Percentiles rank a stretch among this genome's conserved stretches.
Evolutionary conservation across 2,797 vertebrate genomes (phyloP).

Genomic region (Scolopax bukidnonensis): DNA sequence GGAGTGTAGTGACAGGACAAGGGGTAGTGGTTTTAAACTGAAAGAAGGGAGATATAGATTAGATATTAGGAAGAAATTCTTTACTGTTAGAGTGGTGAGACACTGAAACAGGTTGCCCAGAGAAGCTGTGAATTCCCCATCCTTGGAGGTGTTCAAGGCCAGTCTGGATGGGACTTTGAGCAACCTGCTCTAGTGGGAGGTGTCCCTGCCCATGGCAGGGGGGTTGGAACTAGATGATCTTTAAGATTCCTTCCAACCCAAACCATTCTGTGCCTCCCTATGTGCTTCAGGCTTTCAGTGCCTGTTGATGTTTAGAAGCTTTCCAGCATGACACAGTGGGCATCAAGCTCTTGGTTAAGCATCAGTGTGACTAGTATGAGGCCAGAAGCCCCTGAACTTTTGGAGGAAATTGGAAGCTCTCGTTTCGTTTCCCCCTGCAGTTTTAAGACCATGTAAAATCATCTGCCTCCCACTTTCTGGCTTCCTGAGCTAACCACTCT

Average conservation of each 20-base stretch:
- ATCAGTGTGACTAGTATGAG: not conserved
- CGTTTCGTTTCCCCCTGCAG: not conserved
- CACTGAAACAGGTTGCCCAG: not conserved
- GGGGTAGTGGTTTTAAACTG: no score
- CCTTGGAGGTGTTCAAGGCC: not conserved
- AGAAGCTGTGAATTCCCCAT: not conserved
- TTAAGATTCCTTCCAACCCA: not conserved
- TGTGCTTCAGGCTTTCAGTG: not conserved
- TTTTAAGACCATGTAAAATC: not conserved
- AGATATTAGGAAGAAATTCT: not conserved
- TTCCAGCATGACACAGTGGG: rapidly evolving
- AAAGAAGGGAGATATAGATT: no score
- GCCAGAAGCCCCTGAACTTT: not conserved
- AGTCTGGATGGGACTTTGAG: not conserved
- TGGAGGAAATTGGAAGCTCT: not conserved
- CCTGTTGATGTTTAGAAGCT: not conserved
- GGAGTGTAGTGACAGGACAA: no score
- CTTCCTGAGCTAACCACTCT: not conserved
- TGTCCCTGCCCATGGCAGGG: not conserved
- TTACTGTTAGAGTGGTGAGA: not conserved
- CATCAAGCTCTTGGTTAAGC: not conserved
- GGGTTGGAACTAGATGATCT: not conserved
- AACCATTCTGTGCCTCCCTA: not conserved
- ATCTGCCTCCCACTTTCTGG: not conserved
- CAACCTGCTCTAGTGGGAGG: not conserved